Percentiles rank a stretch among this genome's conserved stretches.
Conservation (phyloP, 2,113 vertebrate genomes). For the Aspiorhynchus laticeps region DNA sequence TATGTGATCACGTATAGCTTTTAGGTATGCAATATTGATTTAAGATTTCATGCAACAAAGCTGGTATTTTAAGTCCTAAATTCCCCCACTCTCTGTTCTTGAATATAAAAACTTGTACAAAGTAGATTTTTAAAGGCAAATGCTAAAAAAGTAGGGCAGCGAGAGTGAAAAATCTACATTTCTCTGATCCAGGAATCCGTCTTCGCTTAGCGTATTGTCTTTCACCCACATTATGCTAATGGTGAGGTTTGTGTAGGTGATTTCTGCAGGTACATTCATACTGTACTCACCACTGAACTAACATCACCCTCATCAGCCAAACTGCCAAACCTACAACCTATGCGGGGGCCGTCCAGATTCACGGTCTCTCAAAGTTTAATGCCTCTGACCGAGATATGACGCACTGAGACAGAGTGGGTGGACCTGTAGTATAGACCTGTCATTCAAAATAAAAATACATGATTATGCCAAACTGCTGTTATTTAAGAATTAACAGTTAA, state of each 20-base stretch:
- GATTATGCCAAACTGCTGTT: neutral
- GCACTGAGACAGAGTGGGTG: neutral
- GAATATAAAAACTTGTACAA: neutral
- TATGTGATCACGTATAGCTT: neutral
- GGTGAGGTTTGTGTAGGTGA: constrained; percentile 49
- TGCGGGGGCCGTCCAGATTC: constrained; percentile 12
- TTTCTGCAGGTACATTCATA: constrained; percentile 38
- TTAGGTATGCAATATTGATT: neutral
- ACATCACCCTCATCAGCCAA: constrained; percentile 44
- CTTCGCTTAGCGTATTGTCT: neutral
- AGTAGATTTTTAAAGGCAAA: neutral
- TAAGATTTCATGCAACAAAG: neutral
- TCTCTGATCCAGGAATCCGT: neutral
- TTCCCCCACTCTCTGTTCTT: neutral
- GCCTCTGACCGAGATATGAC: neutral
- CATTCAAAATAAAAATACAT: neutral
- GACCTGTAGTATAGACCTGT: neutral
- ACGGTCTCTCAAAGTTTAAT: constrained; percentile 20
- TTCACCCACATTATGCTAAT: constrained; percentile 50
- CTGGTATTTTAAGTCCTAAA: neutral
- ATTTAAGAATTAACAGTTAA: neutral
- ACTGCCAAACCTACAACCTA: constrained; percentile 33
- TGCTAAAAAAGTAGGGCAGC: neutral
- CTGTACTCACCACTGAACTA: constrained; percentile 54
- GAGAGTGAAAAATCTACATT: constrained; percentile 10